Base-by-base conservation (phyloP, 2,888 invertebrate genomes). In the Doris montereyensis region DNA sequence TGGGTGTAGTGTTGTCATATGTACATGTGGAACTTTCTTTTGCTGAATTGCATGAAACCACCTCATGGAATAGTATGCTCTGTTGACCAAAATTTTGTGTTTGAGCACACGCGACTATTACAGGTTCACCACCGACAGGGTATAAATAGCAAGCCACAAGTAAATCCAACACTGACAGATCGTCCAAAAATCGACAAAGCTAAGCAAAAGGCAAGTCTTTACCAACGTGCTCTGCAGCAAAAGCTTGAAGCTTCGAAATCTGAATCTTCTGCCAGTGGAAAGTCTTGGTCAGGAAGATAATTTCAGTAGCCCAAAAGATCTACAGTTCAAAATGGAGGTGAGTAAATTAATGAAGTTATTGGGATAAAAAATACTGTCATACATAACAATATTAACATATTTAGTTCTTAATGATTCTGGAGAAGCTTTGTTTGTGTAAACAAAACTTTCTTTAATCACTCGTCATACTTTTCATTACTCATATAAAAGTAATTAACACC, bases 21-120 rank as follows among this genome's bases (percentile, higher is more conserved):
- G 82, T 65, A 77, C 62, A n/a, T 81, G 81, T 73, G 80, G 80
- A 3, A 21, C 58, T 24, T 17, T 8, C 1, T 83, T 83, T n/a
- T 83, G 82, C 57, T 83, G 81, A 52, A 3, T 10, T 83, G 82
- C 57, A n/a, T 68, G 32, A 71, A 68, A 17, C 26, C 71, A 24
- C 65, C n/a, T 10, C 0, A 5, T 3, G 76, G 79, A n/a, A 30
- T n/a, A 3, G 34, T 1, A 4, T 32, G 67, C 4, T 24, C 5
- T 0, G 60, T 58, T 2, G 73, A 67, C 21, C 26, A 67, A 1
- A 4, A 41, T 5, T 13, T 10, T 8, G 3, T 73, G 8, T 30
- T 32, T 21, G 68, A 70, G 17, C 32, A 34, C 30, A 76, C 67
- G 24, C 79, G 76, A 24, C 73, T 71, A 5, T 10, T 81, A 0